Base-by-base conservation (phyloP, 2,888 invertebrate species). In the Galerucella pusilla region DNA sequence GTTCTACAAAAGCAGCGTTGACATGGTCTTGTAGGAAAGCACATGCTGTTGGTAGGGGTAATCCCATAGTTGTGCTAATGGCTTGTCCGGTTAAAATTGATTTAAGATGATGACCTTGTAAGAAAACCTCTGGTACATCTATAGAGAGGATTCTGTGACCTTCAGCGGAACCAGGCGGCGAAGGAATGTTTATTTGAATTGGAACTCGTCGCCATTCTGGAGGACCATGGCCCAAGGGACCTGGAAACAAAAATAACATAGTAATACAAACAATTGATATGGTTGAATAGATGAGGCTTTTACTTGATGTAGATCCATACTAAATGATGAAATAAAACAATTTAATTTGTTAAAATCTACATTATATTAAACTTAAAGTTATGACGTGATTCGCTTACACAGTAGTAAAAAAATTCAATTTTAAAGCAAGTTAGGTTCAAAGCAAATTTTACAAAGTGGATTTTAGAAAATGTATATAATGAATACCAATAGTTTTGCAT, bases 1-100 rank as follows among this genome's bases (percentile, higher is more conserved):
- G 83, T 68, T 85, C 84, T 65, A 81, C 81, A 71, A 87, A 89
- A n/a, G 94, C 94, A 11, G 94, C 93, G 86, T 95, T 96, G 1
- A 96, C 95, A 87, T 96, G 96, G 84, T 95, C 94, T 84, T 96
- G 96, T 12, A 96, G 88, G 78, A 96, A 90, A 2, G 94, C 92
- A 1, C 95, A 93, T 28, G 96, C 96, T 83, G 95, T 87, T 14
- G 92, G 91, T 76, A 93, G 91, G 20, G 97, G 97, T 83, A 97
- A 90, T 82, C 94, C 93, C 91, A 97, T 94, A 45, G 97, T 96
- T 10, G 96, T 96, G 82, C 95, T 94, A 79, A 97, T 96, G 66
- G 96, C 93, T 70, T 96, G 94, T 60, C 95, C 95, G 54, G 96
- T 96, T 77, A 96, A 89, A 72, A 96, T 93, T 86, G 92, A 88